These are phyloP conservation scores for Pelobates cultripes DNA, from an alignment of 2,797 vertebrate genomes.

Conservation along the genomic window DNA sequence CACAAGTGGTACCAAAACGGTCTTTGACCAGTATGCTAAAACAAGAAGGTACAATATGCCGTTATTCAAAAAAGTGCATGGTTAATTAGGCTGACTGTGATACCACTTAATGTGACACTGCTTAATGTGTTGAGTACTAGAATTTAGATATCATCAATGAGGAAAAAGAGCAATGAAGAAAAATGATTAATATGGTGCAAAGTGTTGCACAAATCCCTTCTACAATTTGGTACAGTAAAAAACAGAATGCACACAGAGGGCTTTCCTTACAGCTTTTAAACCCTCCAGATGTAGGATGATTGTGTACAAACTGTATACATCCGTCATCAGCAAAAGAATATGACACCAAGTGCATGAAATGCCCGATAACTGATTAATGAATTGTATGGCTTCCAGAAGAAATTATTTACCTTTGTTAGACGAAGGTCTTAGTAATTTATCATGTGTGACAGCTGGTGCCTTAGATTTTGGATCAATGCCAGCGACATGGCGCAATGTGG, in stretches of 20 bases:
- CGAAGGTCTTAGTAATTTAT: slow-evolving; percentile 5
- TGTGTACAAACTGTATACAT: not conserved
- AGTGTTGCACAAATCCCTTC: too few species aligned
- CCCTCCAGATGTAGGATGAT: not conserved
- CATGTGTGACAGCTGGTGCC: not conserved
- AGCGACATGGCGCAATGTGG: not conserved
- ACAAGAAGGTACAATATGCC: too few species aligned
- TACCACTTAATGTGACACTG: too few species aligned
- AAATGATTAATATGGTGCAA: too few species aligned
- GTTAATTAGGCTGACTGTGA: too few species aligned
- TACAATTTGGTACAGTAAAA: not conserved
- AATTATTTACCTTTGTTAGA: slow-evolving; percentile 4
- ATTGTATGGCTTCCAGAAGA: not conserved
- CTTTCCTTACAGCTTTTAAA: not conserved
- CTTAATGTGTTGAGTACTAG: too few species aligned
- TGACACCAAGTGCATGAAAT: slow-evolving; percentile 5
- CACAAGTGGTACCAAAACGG: too few species aligned
- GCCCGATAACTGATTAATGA: slow-evolving; percentile 1
- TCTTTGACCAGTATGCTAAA: too few species aligned
- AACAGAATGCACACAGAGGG: not conserved
- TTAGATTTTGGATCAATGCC: not conserved
- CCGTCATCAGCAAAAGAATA: slow-evolving; percentile 1
- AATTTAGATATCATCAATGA: too few species aligned
- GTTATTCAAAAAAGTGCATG: too few species aligned
- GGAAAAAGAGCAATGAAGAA: too few species aligned